Percentiles rank a stretch among this genome's conserved stretches.
These are phyloP conservation scores for Altica lythri DNA, from an alignment of 2,888 invertebrate species.

Conservation along the genomic window DNA sequence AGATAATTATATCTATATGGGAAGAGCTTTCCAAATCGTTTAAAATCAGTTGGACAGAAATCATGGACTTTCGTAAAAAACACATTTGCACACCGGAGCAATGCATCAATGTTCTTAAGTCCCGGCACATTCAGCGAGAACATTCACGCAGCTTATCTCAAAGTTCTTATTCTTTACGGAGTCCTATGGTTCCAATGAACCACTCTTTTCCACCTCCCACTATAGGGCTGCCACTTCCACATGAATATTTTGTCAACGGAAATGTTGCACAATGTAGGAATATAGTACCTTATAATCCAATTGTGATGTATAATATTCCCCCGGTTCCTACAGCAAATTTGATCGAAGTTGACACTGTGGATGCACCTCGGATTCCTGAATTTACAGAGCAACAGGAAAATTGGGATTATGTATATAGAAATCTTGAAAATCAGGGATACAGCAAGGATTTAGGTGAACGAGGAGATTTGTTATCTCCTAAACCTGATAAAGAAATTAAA, in stretches of 20 bases:
- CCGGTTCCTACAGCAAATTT: constrained; percentile 70
- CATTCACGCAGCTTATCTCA: constrained; percentile 45
- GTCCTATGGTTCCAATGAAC: constrained; percentile 40
- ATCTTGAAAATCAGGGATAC: constrained; percentile 75
- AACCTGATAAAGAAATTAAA: constrained; percentile 57
- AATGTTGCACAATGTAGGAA: constrained; percentile 39
- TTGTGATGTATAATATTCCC: constrained; percentile 51
- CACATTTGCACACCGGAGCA: constrained; percentile 62
- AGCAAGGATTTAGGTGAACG: constrained; percentile 68
- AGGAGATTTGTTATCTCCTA: constrained; percentile 65
- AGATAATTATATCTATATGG: constrained; percentile 80
- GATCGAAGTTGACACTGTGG: constrained; percentile 65
- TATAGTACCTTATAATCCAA: constrained; percentile 35
- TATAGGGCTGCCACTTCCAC: constrained; percentile 32
- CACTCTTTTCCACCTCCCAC: constrained; percentile 47
- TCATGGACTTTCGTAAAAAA: constrained; percentile 66
- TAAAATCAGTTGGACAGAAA: constrained; percentile 68
- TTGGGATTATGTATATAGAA: constrained; percentile 82
- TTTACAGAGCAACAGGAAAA: constrained; percentile 70
- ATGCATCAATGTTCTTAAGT: constrained; percentile 59
- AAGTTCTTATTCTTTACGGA: constrained; percentile 32
- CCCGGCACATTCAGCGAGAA: constrained; percentile 55
- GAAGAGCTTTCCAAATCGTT: constrained; percentile 67
- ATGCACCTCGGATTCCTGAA: constrained; percentile 35
- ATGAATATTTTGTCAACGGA: constrained; percentile 42